Evolutionary conservation across 2,113 vertebrate species (phyloP), one percentile per base, ranked within the genome.

Genomic region (Poeciliopsis prolifica): DNA sequence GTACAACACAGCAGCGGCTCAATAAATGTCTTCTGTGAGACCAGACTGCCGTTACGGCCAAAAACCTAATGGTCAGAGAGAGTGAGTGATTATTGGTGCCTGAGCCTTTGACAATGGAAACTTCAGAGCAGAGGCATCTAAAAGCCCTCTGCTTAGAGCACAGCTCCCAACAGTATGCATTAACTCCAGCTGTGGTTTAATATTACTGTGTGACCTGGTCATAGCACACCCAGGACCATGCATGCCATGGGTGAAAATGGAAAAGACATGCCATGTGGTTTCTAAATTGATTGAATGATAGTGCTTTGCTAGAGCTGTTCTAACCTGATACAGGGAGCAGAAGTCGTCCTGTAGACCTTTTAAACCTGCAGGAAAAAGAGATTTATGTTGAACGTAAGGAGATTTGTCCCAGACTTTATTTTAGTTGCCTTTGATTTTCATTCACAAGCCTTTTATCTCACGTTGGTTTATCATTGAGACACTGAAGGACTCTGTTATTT

Each of bases 51-150:
- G 88, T 83, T 91, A 78, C 73, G 89, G 80, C 82, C 33, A 85
- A 76, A 85, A 82, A 80, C 77, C 83, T 91, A 91, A 93, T 89
- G 91, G 89, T 79, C 87, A 86, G 84, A 88, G 85, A 82, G 89
- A 85, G 83, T 89, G 90, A 92, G 68, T 78, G 81, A 94, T 93
- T 85, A 88, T 79, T 86, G 79, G 81, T 79, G 61, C 54, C 74
- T 58, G 68, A 81, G 68, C 78, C 75, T 81, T 72, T 91, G 83
- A 85, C 88, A 87, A 75, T 70, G 78, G 81, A 74, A 81, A 74
- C 79, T 83, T 88, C 88, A 83, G 64, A 88, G 79, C 70, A 62
- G 72, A 86, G 72, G 75, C 51, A n/a, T 78, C 74, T 81, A 42
- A 67, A 80, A 51, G 63, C 68, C 37, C 65, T 29, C 26, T 69